Base-by-base conservation (phyloP, 2,797 vertebrate genomes). In the Megaceryle alcyon region DNA sequence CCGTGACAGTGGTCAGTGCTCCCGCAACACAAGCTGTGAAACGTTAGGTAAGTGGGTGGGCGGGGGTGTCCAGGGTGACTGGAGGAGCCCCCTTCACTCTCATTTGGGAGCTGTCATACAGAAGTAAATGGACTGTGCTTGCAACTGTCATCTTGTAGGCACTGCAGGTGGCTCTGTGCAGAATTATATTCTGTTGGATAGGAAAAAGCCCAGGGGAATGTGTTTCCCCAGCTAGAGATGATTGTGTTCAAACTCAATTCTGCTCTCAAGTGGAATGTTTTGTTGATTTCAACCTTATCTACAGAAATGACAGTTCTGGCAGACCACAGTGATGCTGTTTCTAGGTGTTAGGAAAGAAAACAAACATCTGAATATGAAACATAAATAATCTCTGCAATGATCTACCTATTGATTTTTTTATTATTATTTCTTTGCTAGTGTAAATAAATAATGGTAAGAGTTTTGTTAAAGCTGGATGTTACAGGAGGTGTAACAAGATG, bases 1-100 rank as follows among this genome's bases (percentile, higher is more conserved):
- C 98, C 98, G 99, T 31, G 99, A 99, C 98, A 99, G 99, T 0
- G 99, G 99, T 9, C 99, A 99, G 97, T 99, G 99, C 97, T 99
- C 99, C 57, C 98, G 99, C 88, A 99, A 99, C 98, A 99, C 99
- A 97, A 99, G 99, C 99, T 99, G 99, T 97, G 99, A 99, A 98
- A 99, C 99, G 1, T 98, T 99, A 20, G 99, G 99, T 99, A 98
- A 98, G 98, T 10, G 0, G 10, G 28, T 17, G 28, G 17, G 17
- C 4, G 17, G 18, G 33, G 19, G 7, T 28, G 65, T 19, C 3
- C 8, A 3, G 57, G 61, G 41, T 31, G 1, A 1, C 41, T 22
- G 23, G 14, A 37, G 43, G n/a, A 72, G 23, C 49, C 31, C 72
- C 44, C 31, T 10, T 5, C 6, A 4, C 78, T 71, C 80, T 39